phyloP scores from a whole-genome alignment of 2,113 vertebrate genomes.

The Perccottus glenii region DNA sequence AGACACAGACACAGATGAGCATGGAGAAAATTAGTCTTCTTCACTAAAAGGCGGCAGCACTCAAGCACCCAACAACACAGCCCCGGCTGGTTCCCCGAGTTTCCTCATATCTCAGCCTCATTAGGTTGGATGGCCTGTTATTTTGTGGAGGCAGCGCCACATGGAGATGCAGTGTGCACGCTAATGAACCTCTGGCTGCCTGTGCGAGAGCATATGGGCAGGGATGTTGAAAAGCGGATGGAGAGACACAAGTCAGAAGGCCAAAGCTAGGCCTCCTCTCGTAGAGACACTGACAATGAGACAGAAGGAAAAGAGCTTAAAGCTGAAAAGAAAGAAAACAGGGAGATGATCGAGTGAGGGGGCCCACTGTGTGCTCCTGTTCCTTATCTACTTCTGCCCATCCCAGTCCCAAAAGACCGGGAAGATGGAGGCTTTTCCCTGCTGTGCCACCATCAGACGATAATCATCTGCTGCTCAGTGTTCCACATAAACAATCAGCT shows the following conservation, averaged over 20 bases:
- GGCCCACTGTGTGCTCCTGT: constrained; percentile 49
- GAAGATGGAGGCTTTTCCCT: constrained; percentile 60
- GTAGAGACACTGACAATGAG: constrained; percentile 51
- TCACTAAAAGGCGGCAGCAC: constrained; percentile 41
- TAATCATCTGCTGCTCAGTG: constrained; percentile 73
- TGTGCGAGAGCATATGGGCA: constrained; percentile 73
- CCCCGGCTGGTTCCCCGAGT: constrained; percentile 50
- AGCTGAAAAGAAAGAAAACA: neutral
- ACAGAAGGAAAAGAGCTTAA: constrained; percentile 25
- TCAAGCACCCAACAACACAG: constrained; percentile 30
- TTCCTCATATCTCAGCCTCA: constrained; percentile 82
- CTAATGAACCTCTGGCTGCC: constrained; percentile 79
- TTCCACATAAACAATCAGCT: constrained; percentile 64
- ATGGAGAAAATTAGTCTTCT: constrained; percentile 71
- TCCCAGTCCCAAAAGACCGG: constrained; percentile 58
- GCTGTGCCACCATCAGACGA: constrained; percentile 70
- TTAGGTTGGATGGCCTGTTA: constrained; percentile 80
- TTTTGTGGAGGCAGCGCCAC: constrained; percentile 76
- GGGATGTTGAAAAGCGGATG: constrained; percentile 64
- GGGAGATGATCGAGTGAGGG: constrained; percentile 40
- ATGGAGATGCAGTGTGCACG: constrained; percentile 73
- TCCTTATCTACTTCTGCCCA: constrained; percentile 54
- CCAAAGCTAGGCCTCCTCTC: constrained; percentile 62
- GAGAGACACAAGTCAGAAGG: constrained; percentile 62
- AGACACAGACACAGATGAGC: constrained; percentile 71